phyloP scores from a whole-genome alignment of 30 jellyfish, hydroid and myxozoan species.

The Pseudorhiza aurosa region DNA sequence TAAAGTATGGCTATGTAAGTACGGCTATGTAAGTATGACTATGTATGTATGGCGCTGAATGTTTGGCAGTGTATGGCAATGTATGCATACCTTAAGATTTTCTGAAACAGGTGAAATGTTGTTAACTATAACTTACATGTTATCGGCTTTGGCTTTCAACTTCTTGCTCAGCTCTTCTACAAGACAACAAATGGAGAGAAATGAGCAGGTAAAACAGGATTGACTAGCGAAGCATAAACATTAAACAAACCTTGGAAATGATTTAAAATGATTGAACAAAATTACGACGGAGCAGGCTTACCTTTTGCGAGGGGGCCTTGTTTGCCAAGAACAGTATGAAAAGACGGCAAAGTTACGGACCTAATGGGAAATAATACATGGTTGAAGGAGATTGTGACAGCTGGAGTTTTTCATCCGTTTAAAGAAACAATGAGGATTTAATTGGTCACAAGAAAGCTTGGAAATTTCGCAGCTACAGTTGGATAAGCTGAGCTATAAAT shows the following conservation, averaged over 20 bases:
- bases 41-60: too few relatives aligned
- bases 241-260: background rate
- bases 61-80: too few relatives aligned
- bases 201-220: background rate
- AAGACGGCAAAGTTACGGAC: slow-evolving; percentile 51
- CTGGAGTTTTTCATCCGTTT: too few relatives aligned
- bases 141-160: slow-evolving; percentile 52
- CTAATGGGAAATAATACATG: background rate
- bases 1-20: too few relatives aligned
- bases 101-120: too few relatives aligned
- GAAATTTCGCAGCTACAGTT: too few relatives aligned
- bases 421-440: too few relatives aligned
- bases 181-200: background rate
- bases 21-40: too few relatives aligned
- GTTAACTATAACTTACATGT: slow-evolving; percentile 16
- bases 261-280: background rate
- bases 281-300: background rate
- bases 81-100: too few relatives aligned
- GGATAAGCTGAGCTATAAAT: too few relatives aligned
- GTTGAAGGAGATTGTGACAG: background rate
- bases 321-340: slow-evolving; percentile 60
- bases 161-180: slow-evolving; percentile 61
- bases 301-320: slow-evolving; percentile 49
- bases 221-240: too few relatives aligned
- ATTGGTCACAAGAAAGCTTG: too few relatives aligned